Percentiles rank a stretch among this genome's conserved stretches.
Evolutionary conservation across 2,888 invertebrate species (phyloP).

Genomic region (Blomia tropicalis): DNA sequence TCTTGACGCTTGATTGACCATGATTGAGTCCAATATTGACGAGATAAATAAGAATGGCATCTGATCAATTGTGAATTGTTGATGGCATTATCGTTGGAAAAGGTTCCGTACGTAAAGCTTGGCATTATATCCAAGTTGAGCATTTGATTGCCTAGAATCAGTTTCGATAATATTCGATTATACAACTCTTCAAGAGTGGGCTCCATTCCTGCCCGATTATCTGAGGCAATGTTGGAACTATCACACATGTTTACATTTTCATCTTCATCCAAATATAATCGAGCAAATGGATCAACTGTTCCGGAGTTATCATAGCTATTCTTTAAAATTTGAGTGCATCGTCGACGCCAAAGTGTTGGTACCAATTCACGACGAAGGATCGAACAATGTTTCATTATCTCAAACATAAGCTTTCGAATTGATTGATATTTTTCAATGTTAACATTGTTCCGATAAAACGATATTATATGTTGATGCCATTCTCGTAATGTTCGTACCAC

Average conservation of each 20-base stretch:
- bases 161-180: conserved; percentile 28
- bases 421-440: conserved; percentile 60
- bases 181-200: conserved; percentile 25
- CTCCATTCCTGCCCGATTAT: not conserved
- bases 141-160: conserved; percentile 33
- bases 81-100: not conserved
- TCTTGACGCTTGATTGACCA: not conserved
- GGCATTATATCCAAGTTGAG: conserved; percentile 80
- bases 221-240: not conserved
- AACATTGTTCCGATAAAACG: conserved; percentile 66
- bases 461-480: conserved; percentile 86
- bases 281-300: not conserved
- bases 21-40: not conserved
- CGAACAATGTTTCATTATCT: conserved; percentile 62
- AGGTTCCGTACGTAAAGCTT: conserved; percentile 41
- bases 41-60: not conserved
- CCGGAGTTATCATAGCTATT: not conserved
- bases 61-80: not conserved
- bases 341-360: conserved; percentile 75
- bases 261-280: not conserved
- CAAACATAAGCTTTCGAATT: conserved; percentile 72
- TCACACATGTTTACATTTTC: not conserved
- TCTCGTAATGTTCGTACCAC: conserved; percentile 76
- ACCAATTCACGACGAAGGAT: conserved; percentile 67
- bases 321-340: not conserved